A percentile compares a stretch with the other conserved stretches of the same genome.
These are phyloP conservation scores for Neoitamus cyanurus DNA, from an alignment of 2,888 invertebrate genomes.

Conservation along the genomic window DNA sequence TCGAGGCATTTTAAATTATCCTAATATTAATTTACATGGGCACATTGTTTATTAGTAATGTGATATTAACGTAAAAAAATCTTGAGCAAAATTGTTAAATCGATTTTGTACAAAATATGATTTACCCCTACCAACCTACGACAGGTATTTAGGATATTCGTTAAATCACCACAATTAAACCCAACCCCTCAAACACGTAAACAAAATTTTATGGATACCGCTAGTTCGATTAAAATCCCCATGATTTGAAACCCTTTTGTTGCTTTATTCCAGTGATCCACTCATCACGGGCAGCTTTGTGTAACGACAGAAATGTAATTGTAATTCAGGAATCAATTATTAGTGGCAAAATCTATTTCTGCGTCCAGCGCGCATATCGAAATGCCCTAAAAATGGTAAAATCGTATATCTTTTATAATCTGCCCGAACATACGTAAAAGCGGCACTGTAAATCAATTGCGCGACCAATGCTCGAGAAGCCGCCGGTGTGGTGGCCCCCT, in stretches of 20 bases:
- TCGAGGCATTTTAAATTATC: too few species aligned
- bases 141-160: too few species aligned
- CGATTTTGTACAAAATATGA: too few species aligned
- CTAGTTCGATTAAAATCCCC: neutral
- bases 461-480: neutral
- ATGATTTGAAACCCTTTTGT: neutral
- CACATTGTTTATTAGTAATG: too few species aligned
- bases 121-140: too few species aligned
- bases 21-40: too few species aligned
- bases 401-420: neutral
- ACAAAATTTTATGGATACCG: too few species aligned
- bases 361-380: neutral
- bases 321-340: neutral
- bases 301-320: neutral
- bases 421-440: neutral
- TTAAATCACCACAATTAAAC: too few species aligned
- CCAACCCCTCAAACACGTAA: too few species aligned
- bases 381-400: neutral
- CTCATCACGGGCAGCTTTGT: neutral
- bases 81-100: too few species aligned
- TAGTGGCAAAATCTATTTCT: neutral
- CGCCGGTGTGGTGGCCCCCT: neutral
- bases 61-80: too few species aligned
- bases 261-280: neutral
- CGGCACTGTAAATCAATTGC: neutral